A percentile compares a stretch with the other conserved stretches of the same genome.
These are phyloP conservation scores for Carollia perspicillata DNA, from an alignment of 2,113 vertebrate species.

Conservation along the genomic window DNA sequence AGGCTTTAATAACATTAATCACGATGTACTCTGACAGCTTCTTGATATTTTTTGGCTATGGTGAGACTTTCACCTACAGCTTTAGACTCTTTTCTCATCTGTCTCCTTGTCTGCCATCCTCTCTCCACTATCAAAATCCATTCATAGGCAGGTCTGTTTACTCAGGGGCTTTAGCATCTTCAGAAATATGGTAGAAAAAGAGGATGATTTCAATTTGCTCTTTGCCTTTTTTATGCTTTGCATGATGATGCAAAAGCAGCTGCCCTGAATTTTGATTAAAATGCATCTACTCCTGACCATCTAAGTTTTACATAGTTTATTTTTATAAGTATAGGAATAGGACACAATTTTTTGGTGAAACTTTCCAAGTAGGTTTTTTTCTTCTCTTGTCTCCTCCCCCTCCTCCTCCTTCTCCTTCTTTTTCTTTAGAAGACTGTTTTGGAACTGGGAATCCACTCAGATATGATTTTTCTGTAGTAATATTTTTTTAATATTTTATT, in stretches of 20 bases:
- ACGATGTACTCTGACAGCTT: background rate
- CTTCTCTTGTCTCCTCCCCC: background rate
- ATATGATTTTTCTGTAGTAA: background rate
- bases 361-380: background rate
- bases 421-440: background rate
- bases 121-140: background rate
- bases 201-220: background rate
- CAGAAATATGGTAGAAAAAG: background rate
- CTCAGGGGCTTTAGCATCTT: background rate
- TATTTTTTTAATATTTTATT: too few relatives aligned
- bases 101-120: slow-evolving; percentile 35
- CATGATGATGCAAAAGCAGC: background rate
- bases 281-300: background rate
- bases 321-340: background rate
- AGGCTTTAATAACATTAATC: slow-evolving; percentile 54
- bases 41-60: slow-evolving; percentile 27
- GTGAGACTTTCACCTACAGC: slow-evolving; percentile 30
- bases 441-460: background rate
- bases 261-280: background rate
- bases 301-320: background rate
- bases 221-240: background rate
- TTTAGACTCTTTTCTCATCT: slow-evolving; percentile 36
- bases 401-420: background rate
- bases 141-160: slow-evolving; percentile 2
- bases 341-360: background rate